A percentile compares a stretch with the other conserved stretches of the same genome.
Evolutionary conservation across 2,888 invertebrate genomes (phyloP).

Genomic region (Galeruca laticollis): DNA sequence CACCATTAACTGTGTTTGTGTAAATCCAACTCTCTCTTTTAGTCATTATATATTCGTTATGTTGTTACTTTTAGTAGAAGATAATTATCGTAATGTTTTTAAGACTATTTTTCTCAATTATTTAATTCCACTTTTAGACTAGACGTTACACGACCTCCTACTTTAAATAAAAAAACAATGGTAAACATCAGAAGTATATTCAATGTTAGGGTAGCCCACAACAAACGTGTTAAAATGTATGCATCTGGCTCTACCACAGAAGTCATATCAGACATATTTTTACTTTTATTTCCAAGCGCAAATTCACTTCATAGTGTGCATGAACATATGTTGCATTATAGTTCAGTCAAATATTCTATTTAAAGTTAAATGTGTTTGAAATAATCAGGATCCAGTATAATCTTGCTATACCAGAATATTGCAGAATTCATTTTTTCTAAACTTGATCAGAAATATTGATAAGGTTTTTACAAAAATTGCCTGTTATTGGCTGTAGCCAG

Average conservation of each 20-base stretch:
- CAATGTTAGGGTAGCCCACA: not conserved
- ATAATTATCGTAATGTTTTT: no score
- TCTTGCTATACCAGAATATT: no score
- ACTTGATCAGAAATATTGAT: no score
- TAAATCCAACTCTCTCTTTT: no score
- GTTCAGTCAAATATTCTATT: not conserved
- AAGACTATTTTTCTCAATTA: no score
- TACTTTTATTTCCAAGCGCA: constrained; percentile 10
- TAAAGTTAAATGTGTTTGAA: not conserved
- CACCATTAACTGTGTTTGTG: no score
- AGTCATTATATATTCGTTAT: not conserved
- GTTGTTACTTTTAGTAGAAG: not conserved
- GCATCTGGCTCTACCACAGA: constrained; percentile 4
- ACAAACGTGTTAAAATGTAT: constrained; percentile 1
- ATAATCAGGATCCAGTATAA: no score
- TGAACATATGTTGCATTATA: constrained; percentile 9
- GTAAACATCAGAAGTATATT: constrained; percentile 4
- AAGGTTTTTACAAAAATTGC: no score
- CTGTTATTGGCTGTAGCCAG: no score
- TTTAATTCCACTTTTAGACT: not conserved
- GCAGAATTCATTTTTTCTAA: no score
- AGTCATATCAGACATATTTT: not conserved
- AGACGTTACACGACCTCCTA: not conserved
- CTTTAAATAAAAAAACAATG: constrained; percentile 4
- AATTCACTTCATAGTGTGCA: not conserved